A percentile compares a stretch with the other conserved stretches of the same genome.
Conservation (phyloP, 2,113 vertebrate species). For the Bombycilla garrulus region DNA sequence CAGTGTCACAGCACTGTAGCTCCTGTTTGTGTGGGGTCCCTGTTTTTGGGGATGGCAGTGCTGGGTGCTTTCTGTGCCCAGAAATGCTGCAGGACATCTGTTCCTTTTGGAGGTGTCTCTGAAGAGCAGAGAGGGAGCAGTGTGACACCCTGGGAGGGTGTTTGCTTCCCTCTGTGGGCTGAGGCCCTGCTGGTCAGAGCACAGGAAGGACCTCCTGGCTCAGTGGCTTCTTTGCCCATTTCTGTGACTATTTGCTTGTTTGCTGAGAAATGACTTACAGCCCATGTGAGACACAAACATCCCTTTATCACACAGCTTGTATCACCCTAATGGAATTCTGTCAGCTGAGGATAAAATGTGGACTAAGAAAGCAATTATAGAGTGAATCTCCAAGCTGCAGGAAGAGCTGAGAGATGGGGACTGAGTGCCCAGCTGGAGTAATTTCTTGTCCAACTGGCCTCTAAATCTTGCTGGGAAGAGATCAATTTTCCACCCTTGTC, state of each 20-base stretch:
- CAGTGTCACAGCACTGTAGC: not conserved
- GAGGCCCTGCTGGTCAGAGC: not conserved
- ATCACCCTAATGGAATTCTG: conserved; percentile 64
- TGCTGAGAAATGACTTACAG: conserved; percentile 55
- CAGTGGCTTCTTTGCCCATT: conserved; percentile 10
- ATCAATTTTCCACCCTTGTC: conserved; percentile 25
- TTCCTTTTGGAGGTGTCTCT: not conserved
- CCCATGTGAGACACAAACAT: conserved; percentile 57
- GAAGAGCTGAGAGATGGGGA: conserved; percentile 13
- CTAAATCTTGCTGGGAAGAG: conserved; percentile 42
- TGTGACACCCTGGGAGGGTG: too few species aligned
- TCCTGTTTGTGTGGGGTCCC: not conserved
- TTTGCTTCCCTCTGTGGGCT: not conserved
- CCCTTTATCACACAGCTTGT: conserved; percentile 62
- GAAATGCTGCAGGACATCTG: not conserved
- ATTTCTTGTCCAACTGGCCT: conserved; percentile 31
- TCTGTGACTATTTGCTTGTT: conserved; percentile 56
- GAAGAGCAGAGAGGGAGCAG: not conserved
- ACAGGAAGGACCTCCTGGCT: not conserved
- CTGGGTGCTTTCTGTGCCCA: not conserved
- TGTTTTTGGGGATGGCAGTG: fast-evolving
- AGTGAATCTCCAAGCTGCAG: conserved; percentile 41
- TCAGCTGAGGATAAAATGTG: conserved; percentile 52
- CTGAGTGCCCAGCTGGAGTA: not conserved
- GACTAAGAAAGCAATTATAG: conserved; percentile 50